Percentiles rank a stretch among this genome's conserved stretches.
These are phyloP conservation scores for Steinernema khuongi DNA, from an alignment of 1,140 invertebrate species.

Conservation along the genomic window DNA sequence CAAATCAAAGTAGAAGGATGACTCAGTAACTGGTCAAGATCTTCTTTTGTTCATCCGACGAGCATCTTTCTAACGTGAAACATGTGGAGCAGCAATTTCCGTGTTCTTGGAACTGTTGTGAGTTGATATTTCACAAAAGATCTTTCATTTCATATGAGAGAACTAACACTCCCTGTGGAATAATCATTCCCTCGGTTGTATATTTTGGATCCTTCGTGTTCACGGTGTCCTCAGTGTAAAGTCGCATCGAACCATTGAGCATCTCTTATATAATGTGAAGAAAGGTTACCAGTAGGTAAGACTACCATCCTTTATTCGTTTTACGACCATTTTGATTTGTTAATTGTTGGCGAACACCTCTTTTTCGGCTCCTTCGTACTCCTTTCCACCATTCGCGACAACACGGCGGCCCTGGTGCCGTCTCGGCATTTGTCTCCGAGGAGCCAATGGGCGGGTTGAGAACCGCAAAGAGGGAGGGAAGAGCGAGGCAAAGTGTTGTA, in stretches of 20 bases:
- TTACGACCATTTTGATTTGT: background rate
- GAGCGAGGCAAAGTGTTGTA: background rate
- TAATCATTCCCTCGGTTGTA: no score
- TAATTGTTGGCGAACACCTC: background rate
- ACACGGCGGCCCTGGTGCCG: background rate
- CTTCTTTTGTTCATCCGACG: background rate
- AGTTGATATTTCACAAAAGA: no score
- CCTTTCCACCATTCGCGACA: no score
- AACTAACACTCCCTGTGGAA: no score
- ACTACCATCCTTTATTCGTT: background rate
- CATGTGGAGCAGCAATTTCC: background rate
- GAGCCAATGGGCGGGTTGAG: conserved; percentile 4
- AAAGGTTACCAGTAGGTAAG: background rate
- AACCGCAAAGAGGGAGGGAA: background rate
- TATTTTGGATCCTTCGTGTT: no score
- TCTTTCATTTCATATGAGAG: no score
- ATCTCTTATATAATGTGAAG: background rate
- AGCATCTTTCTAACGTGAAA: background rate
- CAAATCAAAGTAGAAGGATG: conserved; percentile 8
- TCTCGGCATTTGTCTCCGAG: background rate
- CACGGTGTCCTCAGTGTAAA: no score
- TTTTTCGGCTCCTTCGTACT: background rate
- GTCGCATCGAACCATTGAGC: background rate
- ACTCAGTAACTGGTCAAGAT: background rate
- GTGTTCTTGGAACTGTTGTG: no score